These are phyloP conservation scores for Proctacanthus coquilletti DNA, from an alignment of 1,140 invertebrate genomes.

Conservation along the genomic window DNA sequence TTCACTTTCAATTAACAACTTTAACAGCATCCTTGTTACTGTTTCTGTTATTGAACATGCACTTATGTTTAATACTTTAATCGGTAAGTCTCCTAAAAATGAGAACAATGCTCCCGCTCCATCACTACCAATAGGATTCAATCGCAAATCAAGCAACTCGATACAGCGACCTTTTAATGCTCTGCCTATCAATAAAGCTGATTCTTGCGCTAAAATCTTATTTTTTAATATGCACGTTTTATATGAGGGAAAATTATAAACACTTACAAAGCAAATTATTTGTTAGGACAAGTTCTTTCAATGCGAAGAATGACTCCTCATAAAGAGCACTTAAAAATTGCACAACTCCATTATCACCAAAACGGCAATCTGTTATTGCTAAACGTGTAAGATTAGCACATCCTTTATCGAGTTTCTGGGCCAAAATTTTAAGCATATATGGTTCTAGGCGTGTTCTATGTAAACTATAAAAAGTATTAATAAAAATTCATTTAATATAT, in stretches of 20 bases:
- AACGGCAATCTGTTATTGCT: constrained; percentile 22
- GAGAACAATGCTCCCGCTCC: constrained; percentile 25
- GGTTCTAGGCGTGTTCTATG: constrained; percentile 24
- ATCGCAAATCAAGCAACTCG: constrained; percentile 15
- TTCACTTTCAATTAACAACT: constrained; percentile 19
- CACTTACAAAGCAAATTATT: constrained; percentile 28
- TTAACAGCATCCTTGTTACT: constrained; percentile 23
- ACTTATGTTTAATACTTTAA: constrained; percentile 16
- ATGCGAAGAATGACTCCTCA: constrained; percentile 19
- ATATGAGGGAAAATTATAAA: not conserved
- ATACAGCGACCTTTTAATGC: constrained; percentile 15
- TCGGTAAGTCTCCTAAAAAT: constrained; percentile 16
- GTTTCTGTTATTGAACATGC: constrained; percentile 16
- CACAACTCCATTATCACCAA: constrained; percentile 26
- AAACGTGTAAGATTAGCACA: constrained; percentile 20
- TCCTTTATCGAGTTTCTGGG: constrained; percentile 23
- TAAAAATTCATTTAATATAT: not conserved
- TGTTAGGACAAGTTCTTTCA: constrained; percentile 22
- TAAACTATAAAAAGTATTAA: constrained; percentile 10
- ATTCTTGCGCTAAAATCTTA: constrained; percentile 17
- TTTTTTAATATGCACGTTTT: not conserved
- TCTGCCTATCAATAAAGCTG: constrained; percentile 20
- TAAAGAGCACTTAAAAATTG: constrained; percentile 21
- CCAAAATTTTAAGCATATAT: constrained; percentile 21
- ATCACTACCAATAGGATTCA: constrained; percentile 27